These are phyloP conservation scores for Cerastoderma edule DNA, from an alignment of 2,888 invertebrate species.

Conservation along the genomic window DNA sequence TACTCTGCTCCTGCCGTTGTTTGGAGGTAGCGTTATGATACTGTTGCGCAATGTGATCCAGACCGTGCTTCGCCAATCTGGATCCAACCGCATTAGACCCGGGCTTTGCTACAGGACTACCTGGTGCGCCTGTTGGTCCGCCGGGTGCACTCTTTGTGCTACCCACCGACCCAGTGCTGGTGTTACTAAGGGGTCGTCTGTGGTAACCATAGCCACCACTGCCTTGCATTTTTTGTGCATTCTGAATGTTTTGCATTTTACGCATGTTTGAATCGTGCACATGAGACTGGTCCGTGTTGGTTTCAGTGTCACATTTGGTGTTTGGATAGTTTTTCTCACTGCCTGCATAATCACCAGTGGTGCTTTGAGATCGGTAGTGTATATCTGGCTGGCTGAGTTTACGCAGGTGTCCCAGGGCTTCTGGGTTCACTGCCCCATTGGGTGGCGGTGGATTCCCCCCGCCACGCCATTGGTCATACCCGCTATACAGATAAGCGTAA, in stretches of 20 bases:
- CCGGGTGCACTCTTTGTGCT: constrained; percentile 76
- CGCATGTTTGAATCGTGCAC: constrained; percentile 76
- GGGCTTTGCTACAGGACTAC: constrained; percentile 51
- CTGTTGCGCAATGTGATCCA: constrained; percentile 66
- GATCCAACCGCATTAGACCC: constrained; percentile 65
- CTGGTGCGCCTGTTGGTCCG: constrained; percentile 58
- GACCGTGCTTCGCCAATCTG: constrained; percentile 74
- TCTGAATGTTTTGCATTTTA: constrained; percentile 70
- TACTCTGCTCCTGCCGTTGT: constrained; percentile 62
- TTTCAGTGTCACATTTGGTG: constrained; percentile 80
- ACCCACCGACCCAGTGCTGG: constrained; percentile 79
- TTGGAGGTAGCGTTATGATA: constrained; percentile 65
- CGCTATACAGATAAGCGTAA: constrained; percentile 76
- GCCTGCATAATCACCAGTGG: constrained; percentile 68
- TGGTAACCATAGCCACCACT: constrained; percentile 75
- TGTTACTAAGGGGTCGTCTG: constrained; percentile 80
- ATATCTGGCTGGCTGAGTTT: constrained; percentile 79
- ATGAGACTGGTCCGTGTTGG: constrained; percentile 81
- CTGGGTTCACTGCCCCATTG: constrained; percentile 62
- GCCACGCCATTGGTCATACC: constrained; percentile 66
- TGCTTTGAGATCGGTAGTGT: constrained; percentile 65
- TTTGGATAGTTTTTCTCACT: constrained; percentile 64
- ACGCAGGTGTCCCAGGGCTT: constrained; percentile 71
- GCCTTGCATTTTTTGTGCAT: constrained; percentile 65
- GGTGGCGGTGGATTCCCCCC: constrained; percentile 51